Evolutionary conservation across 2,888 invertebrate genomes (phyloP).

Genomic region (Peribatodes rhomboidaria): DNA sequence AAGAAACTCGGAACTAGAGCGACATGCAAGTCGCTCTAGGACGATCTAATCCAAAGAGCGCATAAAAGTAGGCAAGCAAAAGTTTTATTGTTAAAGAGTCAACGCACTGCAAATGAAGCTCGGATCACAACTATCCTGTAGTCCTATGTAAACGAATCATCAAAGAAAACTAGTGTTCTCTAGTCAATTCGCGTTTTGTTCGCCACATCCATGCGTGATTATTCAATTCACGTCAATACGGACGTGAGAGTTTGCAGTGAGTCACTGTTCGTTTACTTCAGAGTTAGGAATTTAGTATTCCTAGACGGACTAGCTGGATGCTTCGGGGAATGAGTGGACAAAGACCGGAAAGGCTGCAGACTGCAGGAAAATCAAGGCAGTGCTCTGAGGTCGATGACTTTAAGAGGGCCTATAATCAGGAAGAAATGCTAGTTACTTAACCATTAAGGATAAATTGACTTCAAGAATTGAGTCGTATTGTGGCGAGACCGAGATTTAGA

Average conservation of each 20-base stretch:
- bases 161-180: constrained; percentile 23
- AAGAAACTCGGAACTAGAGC: too few species aligned
- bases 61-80: too few species aligned
- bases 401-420: too few species aligned
- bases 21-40: too few species aligned
- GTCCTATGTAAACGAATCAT: background rate
- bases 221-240: constrained; percentile 55
- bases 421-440: background rate
- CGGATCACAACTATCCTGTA: background rate
- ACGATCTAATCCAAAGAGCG: too few species aligned
- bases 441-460: background rate
- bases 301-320: constrained; percentile 22
- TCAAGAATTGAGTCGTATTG: too few species aligned
- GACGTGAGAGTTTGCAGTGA: constrained; percentile 47
- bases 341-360: constrained; percentile 30
- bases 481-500: too few species aligned
- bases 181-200: constrained; percentile 31
- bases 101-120: constrained; percentile 4
- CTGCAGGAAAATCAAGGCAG: constrained; percentile 39
- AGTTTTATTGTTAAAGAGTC: background rate
- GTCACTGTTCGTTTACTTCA: constrained; percentile 56
- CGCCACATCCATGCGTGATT: constrained; percentile 20
- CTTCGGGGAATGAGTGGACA: constrained; percentile 36
- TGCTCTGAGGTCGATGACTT: constrained; percentile 34
- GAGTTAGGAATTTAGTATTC: constrained; percentile 53